Conservation (phyloP, 2,888 invertebrate species). For the Mimas tiliae region DNA sequence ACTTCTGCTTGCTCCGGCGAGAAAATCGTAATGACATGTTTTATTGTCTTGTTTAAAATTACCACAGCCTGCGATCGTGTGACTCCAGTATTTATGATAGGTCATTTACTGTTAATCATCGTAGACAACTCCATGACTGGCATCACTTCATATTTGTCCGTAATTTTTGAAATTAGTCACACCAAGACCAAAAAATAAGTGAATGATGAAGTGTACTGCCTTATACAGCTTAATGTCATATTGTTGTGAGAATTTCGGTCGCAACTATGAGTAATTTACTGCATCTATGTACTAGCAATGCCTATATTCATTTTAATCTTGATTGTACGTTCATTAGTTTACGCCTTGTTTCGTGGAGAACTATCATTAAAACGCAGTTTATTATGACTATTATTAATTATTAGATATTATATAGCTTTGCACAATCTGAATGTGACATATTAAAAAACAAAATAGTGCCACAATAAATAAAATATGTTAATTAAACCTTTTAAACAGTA, state of each 20-base stretch:
- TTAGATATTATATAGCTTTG: background rate
- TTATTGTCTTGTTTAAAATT: background rate
- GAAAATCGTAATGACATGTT: too few relatives aligned
- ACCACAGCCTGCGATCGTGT: background rate
- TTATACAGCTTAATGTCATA: constrained; percentile 19
- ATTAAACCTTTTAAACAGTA: background rate
- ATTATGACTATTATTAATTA: background rate
- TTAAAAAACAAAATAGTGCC: background rate
- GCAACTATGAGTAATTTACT: constrained; percentile 8
- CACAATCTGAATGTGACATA: background rate
- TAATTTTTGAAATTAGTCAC: constrained; percentile 19
- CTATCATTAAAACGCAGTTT: background rate
- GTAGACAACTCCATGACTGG: constrained; percentile 11
- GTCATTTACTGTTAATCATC: constrained; percentile 9
- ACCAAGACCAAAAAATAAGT: constrained; percentile 11
- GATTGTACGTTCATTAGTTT: constrained; percentile 16
- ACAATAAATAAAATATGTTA: too few relatives aligned
- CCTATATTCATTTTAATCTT: constrained; percentile 15
- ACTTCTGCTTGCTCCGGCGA: too few relatives aligned
- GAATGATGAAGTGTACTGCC: constrained; percentile 9
- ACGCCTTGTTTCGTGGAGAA: background rate
- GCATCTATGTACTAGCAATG: constrained; percentile 2
- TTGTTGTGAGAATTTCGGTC: background rate
- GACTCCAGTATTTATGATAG: background rate
- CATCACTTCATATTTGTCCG: constrained; percentile 20